Evolutionary conservation across 2,113 vertebrate genomes (phyloP), one percentile per base, ranked within the genome.

Genomic region (Lynx canadensis): DNA sequence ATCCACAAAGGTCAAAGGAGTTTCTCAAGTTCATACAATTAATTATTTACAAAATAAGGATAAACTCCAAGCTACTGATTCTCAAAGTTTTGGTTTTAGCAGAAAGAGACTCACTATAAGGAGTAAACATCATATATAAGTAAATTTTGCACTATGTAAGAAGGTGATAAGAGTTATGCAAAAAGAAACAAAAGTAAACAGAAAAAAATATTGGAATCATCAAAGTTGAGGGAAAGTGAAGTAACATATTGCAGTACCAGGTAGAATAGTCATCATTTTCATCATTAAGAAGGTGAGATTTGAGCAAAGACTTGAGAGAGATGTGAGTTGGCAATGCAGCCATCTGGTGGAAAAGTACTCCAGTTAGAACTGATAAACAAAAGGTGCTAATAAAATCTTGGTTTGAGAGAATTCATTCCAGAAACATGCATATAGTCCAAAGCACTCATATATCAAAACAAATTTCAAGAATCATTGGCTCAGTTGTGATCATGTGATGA

Each of bases 21-120:
- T 73, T 92, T 94, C 65, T 12, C 18, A 96, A 57, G n/a, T 76
- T 92, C n/a, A 92, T 78, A 68, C 5, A 65, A 80, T 92, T 89
- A 93, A 27, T 84, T 65, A 50, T 33, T 83, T 88, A 63, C 5
- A 89, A 95, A 91, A 79, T 86, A 68, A 73, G 18, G 3, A 23
- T 86, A 68, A 86, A 12, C 14, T 1, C 3, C 27, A 71, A 63
- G 93, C 18, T 45, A 25, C 6, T 9, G 10, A 74, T 2, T 81
- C 38, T 66, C 2, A 82, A 18, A 86, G 52, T 36, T 94, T 94
- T 80, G 36, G 41, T 86, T 71, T 65, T 80, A 91, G 63, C 50
- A 71, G 41, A 69, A 79, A 85, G 23, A 80, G 8, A 38, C 7
- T 86, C 10, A 31, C 13, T 41, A 4, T 86, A 38, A 86, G n/a